phyloP scores from a whole-genome alignment of 2,888 invertebrate genomes.

The Gymnoscelis rufifasciata region DNA sequence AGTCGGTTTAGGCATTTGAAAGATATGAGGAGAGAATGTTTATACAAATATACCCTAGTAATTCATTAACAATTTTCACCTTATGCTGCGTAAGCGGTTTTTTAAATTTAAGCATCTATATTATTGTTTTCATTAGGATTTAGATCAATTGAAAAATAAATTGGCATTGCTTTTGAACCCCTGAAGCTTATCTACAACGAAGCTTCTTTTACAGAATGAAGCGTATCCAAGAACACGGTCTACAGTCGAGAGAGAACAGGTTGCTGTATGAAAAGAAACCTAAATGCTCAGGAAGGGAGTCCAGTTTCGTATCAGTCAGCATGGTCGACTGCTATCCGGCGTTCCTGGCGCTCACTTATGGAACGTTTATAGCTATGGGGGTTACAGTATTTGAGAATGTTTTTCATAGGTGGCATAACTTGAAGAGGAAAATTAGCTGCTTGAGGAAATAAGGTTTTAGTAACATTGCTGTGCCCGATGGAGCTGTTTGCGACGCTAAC shows the following conservation, averaged over 20 bases:
- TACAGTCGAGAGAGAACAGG: constrained; percentile 79
- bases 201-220: constrained; percentile 44
- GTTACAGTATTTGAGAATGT: constrained; percentile 49
- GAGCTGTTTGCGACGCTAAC: no score
- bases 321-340: constrained; percentile 80
- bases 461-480: no score
- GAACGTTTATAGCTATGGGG: constrained; percentile 42
- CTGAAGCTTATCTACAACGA: no score
- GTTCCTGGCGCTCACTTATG: constrained; percentile 57
- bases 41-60: no score
- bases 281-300: constrained; percentile 78
- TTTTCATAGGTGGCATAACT: constrained; percentile 32
- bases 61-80: no score
- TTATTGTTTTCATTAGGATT: no score
- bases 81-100: no score
- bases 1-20: no score
- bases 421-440: constrained; percentile 31
- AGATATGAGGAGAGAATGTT: no score
- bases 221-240: constrained; percentile 70
- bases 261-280: constrained; percentile 82
- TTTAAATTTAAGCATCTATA: no score
- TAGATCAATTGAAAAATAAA: no score
- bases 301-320: constrained; percentile 82
- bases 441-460: constrained; percentile 11
- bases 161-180: no score